A percentile compares a stretch with the other conserved stretches of the same genome.
Evolutionary conservation across 2,888 invertebrate genomes (phyloP).

Genomic region (Pammene fasciana): DNA sequence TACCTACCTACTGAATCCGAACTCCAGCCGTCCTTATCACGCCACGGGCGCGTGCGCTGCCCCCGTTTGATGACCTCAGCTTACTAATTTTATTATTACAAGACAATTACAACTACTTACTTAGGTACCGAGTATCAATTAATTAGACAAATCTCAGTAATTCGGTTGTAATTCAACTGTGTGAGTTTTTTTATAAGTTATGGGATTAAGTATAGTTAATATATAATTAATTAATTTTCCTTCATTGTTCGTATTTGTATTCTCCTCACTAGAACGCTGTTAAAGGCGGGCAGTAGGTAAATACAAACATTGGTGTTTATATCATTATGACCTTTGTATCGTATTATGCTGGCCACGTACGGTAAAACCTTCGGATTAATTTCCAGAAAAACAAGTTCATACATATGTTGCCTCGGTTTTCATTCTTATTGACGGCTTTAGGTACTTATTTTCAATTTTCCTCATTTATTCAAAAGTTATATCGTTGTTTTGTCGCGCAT

Average conservation of each 20-base stretch:
- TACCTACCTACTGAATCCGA: slow-evolving; percentile 1
- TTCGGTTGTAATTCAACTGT: too few species aligned
- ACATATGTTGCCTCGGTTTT: not conserved
- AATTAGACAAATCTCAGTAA: too few species aligned
- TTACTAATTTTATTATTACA: not conserved
- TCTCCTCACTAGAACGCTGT: too few species aligned
- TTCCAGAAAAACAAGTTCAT: slow-evolving; percentile 7
- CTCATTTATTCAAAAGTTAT: not conserved
- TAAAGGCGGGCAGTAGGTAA: not conserved
- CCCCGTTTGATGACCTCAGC: slow-evolving; percentile 31
- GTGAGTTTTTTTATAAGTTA: too few species aligned
- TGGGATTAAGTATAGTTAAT: too few species aligned
- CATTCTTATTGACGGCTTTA: slow-evolving; percentile 1
- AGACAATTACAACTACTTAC: not conserved
- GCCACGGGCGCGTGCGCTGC: slow-evolving; percentile 24
- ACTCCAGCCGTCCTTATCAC: slow-evolving; percentile 22
- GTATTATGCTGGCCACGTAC: not conserved
- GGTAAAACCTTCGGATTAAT: slow-evolving; percentile 6
- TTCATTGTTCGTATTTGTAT: too few species aligned
- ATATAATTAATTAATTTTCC: too few species aligned
- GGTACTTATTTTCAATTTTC: slow-evolving; percentile 11
- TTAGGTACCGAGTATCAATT: not conserved
- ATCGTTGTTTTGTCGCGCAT: not conserved
- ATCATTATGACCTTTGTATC: not conserved
- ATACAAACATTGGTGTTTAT: not conserved